Evolutionary conservation across 2,888 invertebrate genomes (phyloP).

Genomic region (Hypselothyrea guttata): DNA sequence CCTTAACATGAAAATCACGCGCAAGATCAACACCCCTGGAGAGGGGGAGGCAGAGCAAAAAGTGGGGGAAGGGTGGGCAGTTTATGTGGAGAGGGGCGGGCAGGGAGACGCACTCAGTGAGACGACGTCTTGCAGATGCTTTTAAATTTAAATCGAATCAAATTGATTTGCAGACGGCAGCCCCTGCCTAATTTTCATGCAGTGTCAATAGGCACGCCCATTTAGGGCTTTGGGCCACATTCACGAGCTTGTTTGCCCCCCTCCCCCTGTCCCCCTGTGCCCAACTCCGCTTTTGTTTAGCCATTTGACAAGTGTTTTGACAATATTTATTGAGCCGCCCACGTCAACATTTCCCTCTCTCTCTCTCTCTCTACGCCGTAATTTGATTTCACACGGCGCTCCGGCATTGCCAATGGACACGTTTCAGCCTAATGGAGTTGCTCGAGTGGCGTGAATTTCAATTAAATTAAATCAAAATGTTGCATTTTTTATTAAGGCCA

Average conservation of each 20-base stretch:
- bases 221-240: slow-evolving; percentile 35
- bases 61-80: neutral
- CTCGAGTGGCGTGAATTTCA: slow-evolving; percentile 81
- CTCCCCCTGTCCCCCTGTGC: slow-evolving; percentile 14
- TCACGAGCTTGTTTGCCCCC: slow-evolving; percentile 46
- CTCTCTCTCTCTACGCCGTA: slow-evolving; percentile 42
- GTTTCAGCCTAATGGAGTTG: slow-evolving; percentile 81
- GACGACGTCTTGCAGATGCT: slow-evolving; percentile 62
- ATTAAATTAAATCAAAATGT: slow-evolving; percentile 80
- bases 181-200: slow-evolving; percentile 52
- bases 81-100: neutral
- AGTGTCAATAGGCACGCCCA: slow-evolving; percentile 66
- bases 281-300: slow-evolving; percentile 71
- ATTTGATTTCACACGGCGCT: slow-evolving; percentile 70
- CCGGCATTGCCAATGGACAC: slow-evolving; percentile 67
- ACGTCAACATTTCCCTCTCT: neutral
- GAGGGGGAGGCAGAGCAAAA: slow-evolving; percentile 7
- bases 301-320: slow-evolving; percentile 80
- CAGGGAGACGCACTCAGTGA: slow-evolving; percentile 26
- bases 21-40: slow-evolving; percentile 55
- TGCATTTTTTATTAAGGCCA: slow-evolving; percentile 77
- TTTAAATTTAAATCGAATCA: slow-evolving; percentile 82
- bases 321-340: slow-evolving; percentile 74
- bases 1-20: slow-evolving; percentile 74
- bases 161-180: slow-evolving; percentile 79